Evolutionary conservation across 2,113 vertebrate species (phyloP).

Genomic region (Aegotheles bennettii): DNA sequence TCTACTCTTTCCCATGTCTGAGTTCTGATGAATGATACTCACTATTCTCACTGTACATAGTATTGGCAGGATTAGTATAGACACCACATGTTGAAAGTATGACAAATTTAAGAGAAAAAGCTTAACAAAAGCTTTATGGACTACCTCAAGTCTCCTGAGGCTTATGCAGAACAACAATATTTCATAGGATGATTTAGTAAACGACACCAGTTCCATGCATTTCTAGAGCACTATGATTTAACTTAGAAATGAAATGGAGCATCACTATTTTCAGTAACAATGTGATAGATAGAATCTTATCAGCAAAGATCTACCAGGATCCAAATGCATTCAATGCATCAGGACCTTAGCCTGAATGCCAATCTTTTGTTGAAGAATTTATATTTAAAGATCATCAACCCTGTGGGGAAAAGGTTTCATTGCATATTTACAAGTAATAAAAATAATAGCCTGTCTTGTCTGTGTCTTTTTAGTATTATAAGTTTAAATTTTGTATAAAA

Average conservation of each 20-base stretch:
- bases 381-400: neutral
- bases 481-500: neutral
- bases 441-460: neutral
- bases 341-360: neutral
- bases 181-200: neutral
- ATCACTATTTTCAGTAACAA: neutral
- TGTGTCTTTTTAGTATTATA: neutral
- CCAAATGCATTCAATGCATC: neutral
- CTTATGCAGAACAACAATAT: neutral
- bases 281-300: neutral
- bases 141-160: neutral
- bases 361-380: neutral
- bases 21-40: neutral
- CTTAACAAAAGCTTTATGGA: neutral
- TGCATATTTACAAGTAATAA: neutral
- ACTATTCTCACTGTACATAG: neutral
- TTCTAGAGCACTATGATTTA: neutral
- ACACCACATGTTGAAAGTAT: neutral
- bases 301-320: neutral
- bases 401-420: neutral
- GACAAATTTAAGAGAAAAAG: neutral
- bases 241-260: neutral
- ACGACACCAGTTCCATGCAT: neutral
- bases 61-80: neutral
- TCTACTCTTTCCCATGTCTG: neutral